Conservation (phyloP, 2,888 invertebrate genomes). For the Lasioglossum villosulum region DNA sequence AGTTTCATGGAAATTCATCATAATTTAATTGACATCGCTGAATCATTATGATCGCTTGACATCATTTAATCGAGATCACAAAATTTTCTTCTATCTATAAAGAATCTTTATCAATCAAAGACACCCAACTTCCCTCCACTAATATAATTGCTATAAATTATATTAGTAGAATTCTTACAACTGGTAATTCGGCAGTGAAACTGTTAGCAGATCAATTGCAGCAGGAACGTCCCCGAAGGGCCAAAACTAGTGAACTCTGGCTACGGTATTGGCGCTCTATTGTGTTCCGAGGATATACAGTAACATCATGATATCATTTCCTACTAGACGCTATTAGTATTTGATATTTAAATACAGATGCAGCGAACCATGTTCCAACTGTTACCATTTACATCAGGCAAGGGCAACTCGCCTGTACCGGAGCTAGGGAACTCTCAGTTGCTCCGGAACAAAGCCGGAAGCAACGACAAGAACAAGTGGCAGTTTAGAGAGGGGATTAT, state of each 20-base stretch:
- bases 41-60: no score
- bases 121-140: no score
- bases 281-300: neutral
- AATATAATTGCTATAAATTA: no score
- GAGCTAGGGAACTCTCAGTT: neutral
- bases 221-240: neutral
- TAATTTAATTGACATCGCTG: no score
- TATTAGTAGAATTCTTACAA: neutral
- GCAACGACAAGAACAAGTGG: constrained; percentile 18
- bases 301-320: neutral
- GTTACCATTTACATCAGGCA: constrained; percentile 5
- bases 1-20: no score
- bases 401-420: neutral
- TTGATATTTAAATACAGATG: constrained; percentile 6
- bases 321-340: neutral
- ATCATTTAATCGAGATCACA: no score
- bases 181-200: neutral
- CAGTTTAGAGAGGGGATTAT: constrained; percentile 14
- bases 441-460: constrained; percentile 6
- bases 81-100: no score
- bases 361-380: neutral
- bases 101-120: no score
- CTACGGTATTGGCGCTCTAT: neutral
- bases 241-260: neutral
- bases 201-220: neutral